These are phyloP conservation scores for Conus betulinus DNA, from an alignment of 1,140 invertebrate species.

Conservation along the genomic window DNA sequence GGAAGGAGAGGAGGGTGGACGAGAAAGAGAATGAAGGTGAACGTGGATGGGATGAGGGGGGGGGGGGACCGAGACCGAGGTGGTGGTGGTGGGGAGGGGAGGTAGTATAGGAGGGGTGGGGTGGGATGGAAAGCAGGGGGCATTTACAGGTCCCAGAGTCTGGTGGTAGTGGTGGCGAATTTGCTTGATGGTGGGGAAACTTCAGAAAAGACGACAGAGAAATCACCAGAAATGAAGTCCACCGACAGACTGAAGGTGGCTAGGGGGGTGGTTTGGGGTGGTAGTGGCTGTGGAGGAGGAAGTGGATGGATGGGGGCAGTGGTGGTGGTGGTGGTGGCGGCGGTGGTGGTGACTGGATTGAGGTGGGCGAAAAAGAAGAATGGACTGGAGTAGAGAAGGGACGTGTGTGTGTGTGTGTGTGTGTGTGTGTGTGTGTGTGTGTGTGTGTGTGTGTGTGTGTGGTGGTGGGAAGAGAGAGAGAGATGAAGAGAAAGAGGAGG, in stretches of 20 bases:
- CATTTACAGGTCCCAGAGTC: too few species aligned
- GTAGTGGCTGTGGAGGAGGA: too few species aligned
- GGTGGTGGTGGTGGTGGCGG: too few species aligned
- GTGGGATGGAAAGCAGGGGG: too few species aligned
- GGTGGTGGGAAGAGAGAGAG: background rate
- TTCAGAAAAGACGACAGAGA: background rate
- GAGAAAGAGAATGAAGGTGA: background rate
- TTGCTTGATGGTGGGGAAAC: background rate
- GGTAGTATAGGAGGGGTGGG: too few species aligned
- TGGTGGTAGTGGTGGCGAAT: background rate
- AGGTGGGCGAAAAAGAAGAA: background rate
- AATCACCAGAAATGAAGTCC: slow-evolving; percentile 12
- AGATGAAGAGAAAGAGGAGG: background rate
- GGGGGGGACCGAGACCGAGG: background rate
- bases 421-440: too few species aligned
- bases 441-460: too few species aligned
- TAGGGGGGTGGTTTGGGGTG: too few species aligned
- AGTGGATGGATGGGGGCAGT: too few species aligned
- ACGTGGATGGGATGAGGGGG: background rate
- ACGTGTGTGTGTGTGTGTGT: too few species aligned
- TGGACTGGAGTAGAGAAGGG: background rate
- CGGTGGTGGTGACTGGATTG: background rate
- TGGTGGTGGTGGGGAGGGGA: too few species aligned
- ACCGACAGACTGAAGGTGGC: too few species aligned
- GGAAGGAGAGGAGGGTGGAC: background rate